Conservation (phyloP, 2,113 vertebrate genomes). For the Marcusenius ussheri region DNA sequence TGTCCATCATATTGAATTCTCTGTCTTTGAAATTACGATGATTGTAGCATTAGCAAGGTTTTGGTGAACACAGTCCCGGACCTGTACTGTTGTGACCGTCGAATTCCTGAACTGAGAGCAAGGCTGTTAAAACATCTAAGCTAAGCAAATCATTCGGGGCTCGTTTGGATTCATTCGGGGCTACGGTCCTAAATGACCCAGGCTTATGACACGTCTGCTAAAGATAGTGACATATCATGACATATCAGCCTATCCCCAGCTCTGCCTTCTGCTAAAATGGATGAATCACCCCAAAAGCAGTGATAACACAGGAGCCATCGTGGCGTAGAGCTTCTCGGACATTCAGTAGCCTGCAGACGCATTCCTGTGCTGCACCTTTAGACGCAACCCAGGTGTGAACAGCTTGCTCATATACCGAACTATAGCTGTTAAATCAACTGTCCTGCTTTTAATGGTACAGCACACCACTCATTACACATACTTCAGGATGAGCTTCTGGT, state of each 20-base stretch:
- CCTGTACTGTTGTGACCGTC: neutral
- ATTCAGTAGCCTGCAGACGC: neutral
- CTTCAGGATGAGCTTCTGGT: neutral
- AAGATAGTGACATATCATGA: neutral
- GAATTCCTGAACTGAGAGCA: neutral
- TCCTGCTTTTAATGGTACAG: neutral
- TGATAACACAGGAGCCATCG: neutral
- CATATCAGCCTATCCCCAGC: neutral
- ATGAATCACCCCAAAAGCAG: neutral
- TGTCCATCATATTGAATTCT: neutral
- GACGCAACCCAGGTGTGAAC: neutral
- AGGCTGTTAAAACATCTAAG: neutral
- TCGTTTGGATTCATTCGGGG: neutral
- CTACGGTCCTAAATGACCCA: neutral
- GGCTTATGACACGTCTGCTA: neutral
- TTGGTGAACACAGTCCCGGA: neutral
- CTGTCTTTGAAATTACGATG: neutral
- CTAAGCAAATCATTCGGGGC: neutral
- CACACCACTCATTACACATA: neutral
- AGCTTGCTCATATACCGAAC: neutral
- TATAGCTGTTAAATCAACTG: neutral
- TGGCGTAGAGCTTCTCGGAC: neutral
- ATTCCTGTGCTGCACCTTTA: neutral
- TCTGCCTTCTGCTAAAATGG: neutral
- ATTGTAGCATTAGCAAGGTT: neutral